Conservation (phyloP, 2,113 vertebrate genomes). For the Propithecus coquereli region DNA sequence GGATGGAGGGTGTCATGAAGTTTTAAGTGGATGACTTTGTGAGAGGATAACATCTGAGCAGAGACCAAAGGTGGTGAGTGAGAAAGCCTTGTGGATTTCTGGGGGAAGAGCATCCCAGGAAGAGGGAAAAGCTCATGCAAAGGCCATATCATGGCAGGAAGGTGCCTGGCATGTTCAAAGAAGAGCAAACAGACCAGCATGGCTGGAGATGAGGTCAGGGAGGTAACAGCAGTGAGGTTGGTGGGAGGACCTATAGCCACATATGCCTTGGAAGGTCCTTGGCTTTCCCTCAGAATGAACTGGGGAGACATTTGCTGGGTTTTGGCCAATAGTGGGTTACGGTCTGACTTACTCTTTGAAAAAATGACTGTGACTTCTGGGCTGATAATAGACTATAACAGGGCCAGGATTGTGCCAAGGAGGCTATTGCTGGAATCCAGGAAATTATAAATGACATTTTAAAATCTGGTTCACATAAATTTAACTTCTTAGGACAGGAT, state of each 20-base stretch:
- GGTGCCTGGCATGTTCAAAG: background rate
- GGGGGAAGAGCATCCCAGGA: background rate
- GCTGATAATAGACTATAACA: background rate
- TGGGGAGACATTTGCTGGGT: background rate
- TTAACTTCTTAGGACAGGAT: slow-evolving; percentile 20
- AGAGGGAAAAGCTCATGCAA: background rate
- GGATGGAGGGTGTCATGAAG: background rate
- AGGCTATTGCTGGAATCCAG: background rate
- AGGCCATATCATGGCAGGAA: background rate
- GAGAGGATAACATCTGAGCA: background rate
- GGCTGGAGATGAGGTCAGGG: background rate
- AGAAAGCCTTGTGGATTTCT: background rate
- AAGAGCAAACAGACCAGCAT: background rate
- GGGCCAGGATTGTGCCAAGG: background rate
- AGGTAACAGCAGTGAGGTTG: background rate
- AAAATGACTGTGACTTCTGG: background rate
- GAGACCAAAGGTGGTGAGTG: background rate
- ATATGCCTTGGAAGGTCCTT: background rate
- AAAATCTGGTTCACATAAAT: slow-evolving; percentile 24
- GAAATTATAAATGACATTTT: background rate
- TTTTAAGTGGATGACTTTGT: background rate
- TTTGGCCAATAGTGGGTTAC: background rate
- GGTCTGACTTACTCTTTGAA: background rate
- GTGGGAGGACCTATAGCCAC: background rate
- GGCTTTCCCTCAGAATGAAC: background rate